Evolutionary conservation across 2,113 vertebrate genomes (phyloP), one percentile per base, ranked within the genome.

Genomic region (Brachionichthys hirsutus): DNA sequence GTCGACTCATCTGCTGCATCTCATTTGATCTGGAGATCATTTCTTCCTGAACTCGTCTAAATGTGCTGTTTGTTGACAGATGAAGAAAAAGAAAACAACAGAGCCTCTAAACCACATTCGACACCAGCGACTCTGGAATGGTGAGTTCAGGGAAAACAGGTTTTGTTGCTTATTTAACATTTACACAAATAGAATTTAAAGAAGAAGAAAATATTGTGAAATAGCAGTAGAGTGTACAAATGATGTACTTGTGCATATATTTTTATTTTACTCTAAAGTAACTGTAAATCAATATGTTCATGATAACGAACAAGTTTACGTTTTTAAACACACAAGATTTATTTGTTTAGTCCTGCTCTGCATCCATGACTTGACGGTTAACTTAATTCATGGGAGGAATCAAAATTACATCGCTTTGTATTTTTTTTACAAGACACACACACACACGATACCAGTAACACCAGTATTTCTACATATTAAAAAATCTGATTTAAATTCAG

Each of bases 41-140:
- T 44, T 17, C 10, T 2, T 46, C 20, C 14, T 48, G 35, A 42
- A 63, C 42, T 36, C 9, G 12, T 17, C 14, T 12, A 14, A 19
- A 36, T 67, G 24, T 81, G 59, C 40, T 64, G 43, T 38, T 2
- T 68, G 61, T 17, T 83, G 72, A 62, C 91, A 99, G 97, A 98
- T 90, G 97, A 99, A 80, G 97, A 99, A 85, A 98, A 99, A 84
- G 97, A 99, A 92, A 98, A 99, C 77, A 95, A 95, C 78, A 91
- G 95, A 92, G 97, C 96, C 52, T 98, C 96, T 0, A 99, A 99
- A 90, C 94, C 94, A 2, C 97, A 99, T 87, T 99, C 97, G 5
- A 99, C 97, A 58, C 97, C 97, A 45, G 97, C 97, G 18, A 99
- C 97, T 53, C 89, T 99, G 70, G 94, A 99, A 89, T 99, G 97